Base-by-base conservation (phyloP, 1,140 invertebrate genomes). In the Drosophila nasuta region DNA sequence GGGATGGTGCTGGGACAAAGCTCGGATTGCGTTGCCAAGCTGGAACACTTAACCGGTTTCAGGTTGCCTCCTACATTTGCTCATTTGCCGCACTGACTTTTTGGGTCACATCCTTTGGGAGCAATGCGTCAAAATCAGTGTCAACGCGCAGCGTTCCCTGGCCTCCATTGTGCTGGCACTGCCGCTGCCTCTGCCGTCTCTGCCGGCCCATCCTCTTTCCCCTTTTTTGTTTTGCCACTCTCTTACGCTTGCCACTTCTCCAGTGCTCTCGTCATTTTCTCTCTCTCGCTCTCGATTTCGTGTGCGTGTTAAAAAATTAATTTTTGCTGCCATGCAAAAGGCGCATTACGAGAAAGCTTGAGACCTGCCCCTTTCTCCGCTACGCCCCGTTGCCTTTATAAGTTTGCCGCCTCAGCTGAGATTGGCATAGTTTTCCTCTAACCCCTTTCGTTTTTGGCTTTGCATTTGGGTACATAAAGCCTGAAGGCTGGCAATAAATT, bases 61-160 rank as follows among this genome's bases (percentile, higher is more conserved):
- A 74, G 72, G 73, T 74, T 81, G 56, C 72, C 79, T 46, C 69
- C 80, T 64, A 83, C 85, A 75, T 82, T 83, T 83, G 85, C 83
- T 88, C 83, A 88, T 88, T 88, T 88, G 85, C 85, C 85, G 85
- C 81, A 83, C 85, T 79, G 81, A 81, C 81, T 85, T 88, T 88
- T 88, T 88, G 85, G 85, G 85, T 88, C 85, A 88, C 85, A 88
- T 88, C 85, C 86, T 88, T 57, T 74, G 85, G 85, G 85, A 88
- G 85, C 85, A 81, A 88, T 88, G 85, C 86, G 85, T 88, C 85
- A 88, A 88, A 88, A 88, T 88, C 85, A 88, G 85, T 88, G 85
- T 88, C 85, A 88, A 89, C 85, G 85, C 85, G 81, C 83, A 88
- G 67, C 67, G 56, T 63, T 56, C 30, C 51, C 48, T 54, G n/a